Base-by-base conservation (phyloP, 2,888 invertebrate genomes). In the Drosophila quinaria region DNA sequence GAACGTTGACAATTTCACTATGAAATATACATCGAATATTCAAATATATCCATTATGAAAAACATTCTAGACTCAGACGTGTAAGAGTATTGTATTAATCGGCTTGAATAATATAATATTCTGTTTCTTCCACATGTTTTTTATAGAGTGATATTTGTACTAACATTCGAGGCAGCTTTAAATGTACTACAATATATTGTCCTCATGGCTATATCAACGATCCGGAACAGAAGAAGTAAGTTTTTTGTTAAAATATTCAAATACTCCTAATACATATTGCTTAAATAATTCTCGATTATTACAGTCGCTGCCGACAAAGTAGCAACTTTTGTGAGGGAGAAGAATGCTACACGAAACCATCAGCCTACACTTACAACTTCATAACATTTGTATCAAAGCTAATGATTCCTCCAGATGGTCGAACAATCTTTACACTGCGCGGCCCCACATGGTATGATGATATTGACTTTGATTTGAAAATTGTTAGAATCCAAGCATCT, bases 361-460 rank as follows among this genome's bases (percentile, higher is more conserved):
- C 97, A 49, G 96, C 97, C 56, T 97, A 97, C 91, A 97, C 97
- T 35, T 98, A 96, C 94, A 98, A 98, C 93, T 99, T 97, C 92
- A 96, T 99, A 82, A 97, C 98, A 0, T 96, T 99, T 87, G 97
- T 97, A 0, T 96, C 98, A 25, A 96, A 97, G 91, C 93, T 97
- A 60, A 95, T 95, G 56, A 94, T 97, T 41, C 95, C 96, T 0
- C 92, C 92, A 3, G 90, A 92, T 51, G 93, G 93, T 8, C 89
- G 92, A 39, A 96, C 97, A 60, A 94, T 99, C 9, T 98, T 99
- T 93, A 97, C 97, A 9, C 96, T 99, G 94, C 94, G 96, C 29
- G 98, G 98, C 0, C 97, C 97, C 0, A 93, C 94, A 39, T 96
- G 96, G 94, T 93, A 94, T 4, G 94, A 94, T 31, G 95, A 96